Evolutionary conservation across 1,140 invertebrate species (phyloP).

Genomic region (Pogonognathellus flavescens): DNA sequence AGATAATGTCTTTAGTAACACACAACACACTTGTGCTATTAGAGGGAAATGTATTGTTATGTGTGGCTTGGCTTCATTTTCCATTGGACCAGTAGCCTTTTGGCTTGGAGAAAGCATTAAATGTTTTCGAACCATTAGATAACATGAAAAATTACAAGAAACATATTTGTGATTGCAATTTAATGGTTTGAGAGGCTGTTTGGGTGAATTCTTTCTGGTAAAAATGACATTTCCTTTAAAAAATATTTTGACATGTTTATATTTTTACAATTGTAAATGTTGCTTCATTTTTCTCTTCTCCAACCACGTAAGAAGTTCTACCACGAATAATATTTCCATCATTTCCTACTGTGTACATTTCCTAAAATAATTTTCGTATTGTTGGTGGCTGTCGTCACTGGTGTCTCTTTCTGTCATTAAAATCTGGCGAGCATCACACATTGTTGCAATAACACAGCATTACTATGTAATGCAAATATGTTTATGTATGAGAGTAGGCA

Average conservation of each 20-base stretch:
- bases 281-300: too few relatives aligned
- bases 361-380: too few relatives aligned
- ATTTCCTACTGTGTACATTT: too few relatives aligned
- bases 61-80: not conserved
- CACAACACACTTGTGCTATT: not conserved
- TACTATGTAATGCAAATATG: too few relatives aligned
- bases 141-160: slow-evolving; percentile 54
- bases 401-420: too few relatives aligned
- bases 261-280: too few relatives aligned
- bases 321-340: too few relatives aligned
- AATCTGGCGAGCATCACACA: too few relatives aligned
- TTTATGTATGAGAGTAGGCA: too few relatives aligned
- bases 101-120: slow-evolving; percentile 57
- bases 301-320: too few relatives aligned
- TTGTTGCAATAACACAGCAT: too few relatives aligned
- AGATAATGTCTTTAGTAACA: not conserved
- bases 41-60: not conserved
- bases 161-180: slow-evolving; percentile 49
- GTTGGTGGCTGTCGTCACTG: too few relatives aligned
- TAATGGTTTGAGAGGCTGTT: slow-evolving; percentile 48
- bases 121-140: slow-evolving; percentile 66
- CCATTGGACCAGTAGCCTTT: slow-evolving; percentile 18
- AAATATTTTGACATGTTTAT: slow-evolving; percentile 16
- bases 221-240: slow-evolving; percentile 22
- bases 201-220: slow-evolving; percentile 38